Percentiles rank a stretch among this genome's conserved stretches.
These are phyloP conservation scores for Halcyon smyrnensis DNA, from an alignment of 2,797 vertebrate genomes.

Conservation along the genomic window DNA sequence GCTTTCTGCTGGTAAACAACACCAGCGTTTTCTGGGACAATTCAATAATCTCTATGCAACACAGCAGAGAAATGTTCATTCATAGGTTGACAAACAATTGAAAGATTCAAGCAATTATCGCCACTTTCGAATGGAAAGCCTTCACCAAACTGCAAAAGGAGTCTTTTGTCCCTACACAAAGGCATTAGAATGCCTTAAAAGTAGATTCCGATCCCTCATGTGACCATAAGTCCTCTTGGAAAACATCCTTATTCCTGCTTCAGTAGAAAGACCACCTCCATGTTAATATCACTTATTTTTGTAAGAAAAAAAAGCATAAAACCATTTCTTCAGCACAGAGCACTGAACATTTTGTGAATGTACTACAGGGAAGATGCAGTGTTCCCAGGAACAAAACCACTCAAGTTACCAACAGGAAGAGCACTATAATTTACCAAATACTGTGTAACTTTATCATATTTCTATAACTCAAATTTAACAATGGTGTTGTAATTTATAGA, in stretches of 20 bases:
- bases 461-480: background rate
- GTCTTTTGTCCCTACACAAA: background rate
- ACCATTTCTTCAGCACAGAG: background rate
- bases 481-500: background rate
- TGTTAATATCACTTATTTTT: background rate
- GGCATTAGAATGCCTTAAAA: background rate
- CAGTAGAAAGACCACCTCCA: background rate
- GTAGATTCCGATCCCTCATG: background rate
- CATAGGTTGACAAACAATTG: constrained; percentile 77
- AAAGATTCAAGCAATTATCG: constrained; percentile 74
- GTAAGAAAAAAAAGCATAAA: background rate
- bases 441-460: background rate
- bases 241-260: background rate
- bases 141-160: background rate
- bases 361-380: background rate
- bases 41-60: constrained; percentile 75
- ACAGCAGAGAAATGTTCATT: constrained; percentile 73
- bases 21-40: constrained; percentile 81
- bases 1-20: constrained; percentile 80
- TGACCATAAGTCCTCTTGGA: background rate
- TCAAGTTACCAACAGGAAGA: background rate
- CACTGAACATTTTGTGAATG: background rate
- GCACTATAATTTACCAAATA: background rate
- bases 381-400: background rate
- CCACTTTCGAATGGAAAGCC: constrained; percentile 50